Conservation (phyloP, 2,888 invertebrate genomes). For the Calephelis perditalis region DNA sequence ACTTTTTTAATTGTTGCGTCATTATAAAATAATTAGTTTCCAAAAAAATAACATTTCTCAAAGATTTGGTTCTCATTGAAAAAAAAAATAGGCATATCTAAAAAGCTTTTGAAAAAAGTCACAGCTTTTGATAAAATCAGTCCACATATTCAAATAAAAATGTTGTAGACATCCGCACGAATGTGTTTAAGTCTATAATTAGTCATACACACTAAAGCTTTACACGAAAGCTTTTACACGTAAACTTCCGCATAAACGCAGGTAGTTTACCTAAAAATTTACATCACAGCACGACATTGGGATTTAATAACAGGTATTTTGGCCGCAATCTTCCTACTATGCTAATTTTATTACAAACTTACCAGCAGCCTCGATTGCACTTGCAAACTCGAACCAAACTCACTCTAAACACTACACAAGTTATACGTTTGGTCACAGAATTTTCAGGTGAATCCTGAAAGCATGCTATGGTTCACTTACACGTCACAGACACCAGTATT, state of each 20-base stretch:
- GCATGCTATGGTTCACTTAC: constrained; percentile 44
- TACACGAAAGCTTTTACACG: constrained; percentile 2
- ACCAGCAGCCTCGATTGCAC: constrained; percentile 11
- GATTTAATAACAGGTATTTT: constrained; percentile 19
- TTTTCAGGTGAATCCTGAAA: constrained; percentile 41
- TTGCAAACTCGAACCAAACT: constrained; percentile 22
- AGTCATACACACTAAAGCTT: not conserved
- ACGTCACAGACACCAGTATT: constrained; percentile 64
- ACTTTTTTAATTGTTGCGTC: too few relatives aligned
- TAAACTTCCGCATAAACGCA: not conserved
- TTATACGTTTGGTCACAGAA: constrained; percentile 42
- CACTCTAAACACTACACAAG: constrained; percentile 57
- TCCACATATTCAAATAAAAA: not conserved
- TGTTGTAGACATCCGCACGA: not conserved
- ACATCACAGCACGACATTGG: not conserved
- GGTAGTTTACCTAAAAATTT: not conserved
- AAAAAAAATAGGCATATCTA: too few relatives aligned
- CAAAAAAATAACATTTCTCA: too few relatives aligned
- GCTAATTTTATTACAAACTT: constrained; percentile 44
- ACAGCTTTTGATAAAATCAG: too few relatives aligned
- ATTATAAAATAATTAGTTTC: too few relatives aligned
- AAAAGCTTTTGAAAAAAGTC: too few relatives aligned
- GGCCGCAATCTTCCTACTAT: constrained; percentile 37
- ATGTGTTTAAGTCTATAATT: not conserved
- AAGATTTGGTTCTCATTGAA: too few relatives aligned